Evolutionary conservation across 2,797 vertebrate species (phyloP).

Genomic region (Sebastolobus altivelis): DNA sequence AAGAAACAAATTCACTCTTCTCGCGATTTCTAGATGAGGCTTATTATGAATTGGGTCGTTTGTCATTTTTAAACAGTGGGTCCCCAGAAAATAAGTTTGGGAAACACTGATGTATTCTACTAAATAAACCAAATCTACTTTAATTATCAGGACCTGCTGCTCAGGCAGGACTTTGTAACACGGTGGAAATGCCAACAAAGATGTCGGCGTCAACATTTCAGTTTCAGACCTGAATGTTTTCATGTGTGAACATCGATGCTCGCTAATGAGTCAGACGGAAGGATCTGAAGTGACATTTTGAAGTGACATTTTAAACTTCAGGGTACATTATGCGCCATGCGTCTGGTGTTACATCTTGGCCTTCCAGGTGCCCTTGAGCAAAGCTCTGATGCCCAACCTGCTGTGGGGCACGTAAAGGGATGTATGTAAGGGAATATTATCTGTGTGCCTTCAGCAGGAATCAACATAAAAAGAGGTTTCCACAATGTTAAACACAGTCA

Average conservation of each 20-base stretch:
- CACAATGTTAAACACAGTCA: background rate
- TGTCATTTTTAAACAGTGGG: too few species aligned
- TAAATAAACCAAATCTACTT: background rate
- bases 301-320: slow-evolving; percentile 67
- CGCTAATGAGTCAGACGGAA: slow-evolving; percentile 34
- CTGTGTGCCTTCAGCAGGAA: background rate
- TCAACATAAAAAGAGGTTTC: background rate
- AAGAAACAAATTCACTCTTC: too few species aligned
- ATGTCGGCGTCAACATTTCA: slow-evolving; percentile 1
- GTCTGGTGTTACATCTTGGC: slow-evolving; percentile 37
- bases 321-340: slow-evolving; percentile 33
- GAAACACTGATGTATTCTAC: background rate
- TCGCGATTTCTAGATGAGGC: too few species aligned
- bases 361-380: slow-evolving; percentile 31
- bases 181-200: slow-evolving; percentile 19
- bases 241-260: slow-evolving; percentile 25
- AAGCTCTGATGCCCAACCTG: slow-evolving; percentile 18
- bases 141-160: background rate
- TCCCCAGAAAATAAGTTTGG: background rate
- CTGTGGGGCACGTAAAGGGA: background rate
- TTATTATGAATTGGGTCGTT: too few species aligned
- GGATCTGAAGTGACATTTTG: slow-evolving; percentile 63
- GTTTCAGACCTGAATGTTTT: slow-evolving; percentile 17
- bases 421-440: background rate
- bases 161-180: background rate